Conservation (phyloP, 2,797 vertebrate genomes). For the Hydrolagus colliei region DNA sequence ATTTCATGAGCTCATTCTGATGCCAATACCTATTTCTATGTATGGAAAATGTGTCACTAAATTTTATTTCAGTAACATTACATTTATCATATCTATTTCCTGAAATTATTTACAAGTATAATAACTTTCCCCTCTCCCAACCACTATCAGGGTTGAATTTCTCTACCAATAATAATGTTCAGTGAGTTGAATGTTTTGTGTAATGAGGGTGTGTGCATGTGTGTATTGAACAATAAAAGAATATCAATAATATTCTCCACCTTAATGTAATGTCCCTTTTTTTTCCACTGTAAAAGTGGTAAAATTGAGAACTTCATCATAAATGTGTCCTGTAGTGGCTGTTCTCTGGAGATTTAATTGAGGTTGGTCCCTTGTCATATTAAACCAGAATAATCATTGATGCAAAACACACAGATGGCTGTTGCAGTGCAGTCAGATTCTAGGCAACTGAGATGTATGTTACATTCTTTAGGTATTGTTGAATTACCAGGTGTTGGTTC, state of each 20-base stretch:
- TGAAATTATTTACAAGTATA: neutral
- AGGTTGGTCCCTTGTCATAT: constrained; percentile 11
- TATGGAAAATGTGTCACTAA: neutral
- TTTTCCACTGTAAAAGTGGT: neutral
- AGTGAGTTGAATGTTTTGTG: neutral
- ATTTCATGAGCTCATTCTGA: neutral
- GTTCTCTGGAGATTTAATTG: constrained; percentile 28
- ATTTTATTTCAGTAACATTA: no score
- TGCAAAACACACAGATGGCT: constrained; percentile 40
- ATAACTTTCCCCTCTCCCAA: neutral
- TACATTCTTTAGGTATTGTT: constrained; percentile 16
- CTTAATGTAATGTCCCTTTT: neutral
- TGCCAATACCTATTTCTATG: neutral
- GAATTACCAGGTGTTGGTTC: constrained; percentile 34
- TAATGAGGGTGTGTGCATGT: neutral
- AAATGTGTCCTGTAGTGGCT: constrained; percentile 21
- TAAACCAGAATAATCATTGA: constrained; percentile 33
- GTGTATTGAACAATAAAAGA: neutral
- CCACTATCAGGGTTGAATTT: neutral
- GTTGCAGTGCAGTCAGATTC: constrained; percentile 32
- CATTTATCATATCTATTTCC: neutral
- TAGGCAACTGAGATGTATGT: neutral
- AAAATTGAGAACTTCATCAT: constrained; percentile 35
- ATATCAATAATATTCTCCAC: no score
- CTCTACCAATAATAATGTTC: neutral